These are phyloP conservation scores for Channallabes apus DNA, from an alignment of 2,797 vertebrate species.

Conservation along the genomic window DNA sequence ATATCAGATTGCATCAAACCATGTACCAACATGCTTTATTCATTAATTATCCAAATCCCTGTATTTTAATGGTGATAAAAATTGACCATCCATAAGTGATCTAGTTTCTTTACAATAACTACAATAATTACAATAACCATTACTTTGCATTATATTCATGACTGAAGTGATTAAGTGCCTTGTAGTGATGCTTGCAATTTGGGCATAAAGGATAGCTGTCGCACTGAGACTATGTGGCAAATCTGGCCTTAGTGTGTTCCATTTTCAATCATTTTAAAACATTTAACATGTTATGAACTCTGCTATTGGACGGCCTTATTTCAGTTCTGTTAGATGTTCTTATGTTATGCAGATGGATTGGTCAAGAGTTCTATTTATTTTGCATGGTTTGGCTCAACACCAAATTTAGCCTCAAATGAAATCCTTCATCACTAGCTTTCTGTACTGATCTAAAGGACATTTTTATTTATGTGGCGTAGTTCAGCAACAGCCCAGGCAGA, in stretches of 20 bases:
- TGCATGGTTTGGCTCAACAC: conserved; percentile 32
- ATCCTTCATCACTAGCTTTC: conserved; percentile 31
- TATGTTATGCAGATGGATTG: conserved; percentile 20
- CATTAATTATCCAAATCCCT: not conserved
- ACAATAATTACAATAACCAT: not conserved
- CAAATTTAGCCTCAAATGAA: conserved; percentile 26
- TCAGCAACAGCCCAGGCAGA: conserved; percentile 20
- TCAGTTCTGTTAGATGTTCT: conserved; percentile 11
- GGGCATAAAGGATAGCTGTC: not conserved
- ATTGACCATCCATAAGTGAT: not conserved
- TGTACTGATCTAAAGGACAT: conserved; percentile 25
- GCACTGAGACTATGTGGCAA: not conserved
- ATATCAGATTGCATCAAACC: not conserved
- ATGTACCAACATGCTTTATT: not conserved
- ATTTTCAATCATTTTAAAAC: conserved; percentile 21
- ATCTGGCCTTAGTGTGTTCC: not conserved
- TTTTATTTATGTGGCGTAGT: not conserved
- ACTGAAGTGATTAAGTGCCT: not conserved
- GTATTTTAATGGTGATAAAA: not conserved
- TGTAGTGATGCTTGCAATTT: not conserved
- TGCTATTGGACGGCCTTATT: conserved; percentile 6
- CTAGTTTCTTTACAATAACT: not conserved
- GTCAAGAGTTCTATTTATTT: conserved; percentile 43
- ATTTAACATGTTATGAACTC: not conserved
- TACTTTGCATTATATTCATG: not conserved